phyloP scores from a whole-genome alignment of 2,888 invertebrate species.

The Calliphora vomitoria region DNA sequence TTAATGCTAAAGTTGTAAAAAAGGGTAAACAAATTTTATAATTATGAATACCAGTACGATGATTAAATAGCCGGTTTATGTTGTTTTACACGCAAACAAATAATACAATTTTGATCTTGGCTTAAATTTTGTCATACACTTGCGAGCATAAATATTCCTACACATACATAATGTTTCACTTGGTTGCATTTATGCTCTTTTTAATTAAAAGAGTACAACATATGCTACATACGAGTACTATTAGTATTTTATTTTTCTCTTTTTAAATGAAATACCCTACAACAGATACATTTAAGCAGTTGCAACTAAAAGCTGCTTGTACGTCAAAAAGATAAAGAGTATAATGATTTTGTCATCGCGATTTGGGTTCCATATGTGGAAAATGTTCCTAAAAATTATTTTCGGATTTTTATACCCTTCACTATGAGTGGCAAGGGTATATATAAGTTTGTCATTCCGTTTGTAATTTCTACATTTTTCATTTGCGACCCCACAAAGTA shows the following conservation, averaged over 20 bases:
- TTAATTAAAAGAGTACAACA: conserved; percentile 1
- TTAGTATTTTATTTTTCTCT: neutral
- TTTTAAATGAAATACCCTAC: neutral
- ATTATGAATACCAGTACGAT: neutral
- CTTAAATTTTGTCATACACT: conserved; percentile 56
- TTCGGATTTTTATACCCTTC: too few species aligned
- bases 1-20: neutral
- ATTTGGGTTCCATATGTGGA: too few species aligned
- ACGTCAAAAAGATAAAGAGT: neutral
- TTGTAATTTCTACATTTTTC: too few species aligned
- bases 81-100: conserved; percentile 41
- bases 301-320: neutral
- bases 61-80: conserved; percentile 14
- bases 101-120: conserved; percentile 64
- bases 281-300: neutral
- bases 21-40: neutral
- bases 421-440: too few species aligned
- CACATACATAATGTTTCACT: conserved; percentile 36
- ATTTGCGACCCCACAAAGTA: too few species aligned
- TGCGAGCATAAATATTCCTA: neutral
- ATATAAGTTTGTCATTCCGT: too few species aligned
- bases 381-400: too few species aligned
- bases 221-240: neutral
- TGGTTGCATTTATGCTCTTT: conserved; percentile 53
- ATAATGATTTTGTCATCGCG: too few species aligned